Conservation (phyloP, 2,113 vertebrate genomes). For the Cryptotis parvus region DNA sequence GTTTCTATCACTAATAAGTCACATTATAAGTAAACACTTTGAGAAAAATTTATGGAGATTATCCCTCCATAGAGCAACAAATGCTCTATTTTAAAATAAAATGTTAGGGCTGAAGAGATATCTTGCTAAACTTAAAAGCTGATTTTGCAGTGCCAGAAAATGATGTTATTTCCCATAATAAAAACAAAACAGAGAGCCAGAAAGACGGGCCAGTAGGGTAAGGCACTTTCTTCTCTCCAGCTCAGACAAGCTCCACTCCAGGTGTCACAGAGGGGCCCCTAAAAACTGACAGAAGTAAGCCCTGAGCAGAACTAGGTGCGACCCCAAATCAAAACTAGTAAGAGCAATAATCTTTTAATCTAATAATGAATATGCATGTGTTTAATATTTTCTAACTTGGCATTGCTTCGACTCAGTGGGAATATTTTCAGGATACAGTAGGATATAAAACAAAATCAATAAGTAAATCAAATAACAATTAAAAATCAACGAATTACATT, state of each 20-base stretch:
- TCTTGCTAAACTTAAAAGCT: slow-evolving; percentile 30
- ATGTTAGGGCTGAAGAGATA: background rate
- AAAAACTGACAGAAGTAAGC: no score
- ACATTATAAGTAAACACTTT: background rate
- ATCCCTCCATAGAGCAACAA: background rate
- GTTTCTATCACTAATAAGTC: background rate
- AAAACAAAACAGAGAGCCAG: background rate
- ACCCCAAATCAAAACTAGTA: background rate
- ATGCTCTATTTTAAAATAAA: slow-evolving; percentile 34
- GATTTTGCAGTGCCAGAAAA: background rate
- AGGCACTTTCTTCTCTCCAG: background rate
- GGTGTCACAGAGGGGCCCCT: no score
- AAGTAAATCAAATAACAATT: slow-evolving; percentile 43
- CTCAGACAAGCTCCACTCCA: no score
- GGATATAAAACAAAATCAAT: slow-evolving; percentile 40
- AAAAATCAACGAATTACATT: slow-evolving; percentile 8
- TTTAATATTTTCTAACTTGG: slow-evolving; percentile 29
- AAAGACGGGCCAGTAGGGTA: background rate
- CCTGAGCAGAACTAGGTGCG: no score
- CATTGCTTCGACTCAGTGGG: slow-evolving; percentile 3
- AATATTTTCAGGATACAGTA: slow-evolving; percentile 37
- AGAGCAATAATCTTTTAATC: background rate
- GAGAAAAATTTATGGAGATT: background rate
- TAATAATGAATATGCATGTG: background rate
- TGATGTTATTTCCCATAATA: background rate